Conservation (phyloP, 2,888 invertebrate genomes). For the Andrena chrysosceles region DNA sequence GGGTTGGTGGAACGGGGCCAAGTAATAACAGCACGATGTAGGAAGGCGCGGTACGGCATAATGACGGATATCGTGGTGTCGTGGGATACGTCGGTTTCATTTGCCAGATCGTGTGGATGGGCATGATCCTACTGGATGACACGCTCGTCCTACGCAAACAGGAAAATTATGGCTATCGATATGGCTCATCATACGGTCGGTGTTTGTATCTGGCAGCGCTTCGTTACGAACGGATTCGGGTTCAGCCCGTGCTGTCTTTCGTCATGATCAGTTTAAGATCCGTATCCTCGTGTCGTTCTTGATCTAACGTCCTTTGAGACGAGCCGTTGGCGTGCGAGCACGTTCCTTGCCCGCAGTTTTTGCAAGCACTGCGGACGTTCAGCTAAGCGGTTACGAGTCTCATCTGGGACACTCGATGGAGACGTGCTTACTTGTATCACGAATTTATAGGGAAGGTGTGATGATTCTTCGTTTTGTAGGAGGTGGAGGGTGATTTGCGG, state of each 20-base stretch:
- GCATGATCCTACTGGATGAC: constrained; percentile 6
- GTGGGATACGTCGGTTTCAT: constrained; percentile 33
- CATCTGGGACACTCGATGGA: not conserved
- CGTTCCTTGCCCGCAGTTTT: not conserved
- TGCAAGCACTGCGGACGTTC: not conserved
- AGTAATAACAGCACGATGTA: constrained; percentile 26
- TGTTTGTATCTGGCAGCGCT: constrained; percentile 25
- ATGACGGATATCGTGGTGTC: constrained; percentile 34
- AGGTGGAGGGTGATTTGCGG: too few relatives aligned
- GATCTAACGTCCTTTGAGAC: constrained; percentile 9
- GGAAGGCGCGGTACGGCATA: constrained; percentile 27
- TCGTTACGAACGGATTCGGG: constrained; percentile 14
- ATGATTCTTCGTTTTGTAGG: too few relatives aligned
- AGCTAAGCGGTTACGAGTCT: not conserved
- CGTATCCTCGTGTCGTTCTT: not conserved
- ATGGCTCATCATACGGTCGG: not conserved
- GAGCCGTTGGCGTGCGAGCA: not conserved
- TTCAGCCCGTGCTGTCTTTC: not conserved
- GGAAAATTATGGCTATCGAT: constrained; percentile 42
- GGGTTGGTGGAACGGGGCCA: constrained; percentile 14
- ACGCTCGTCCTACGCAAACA: constrained; percentile 33
- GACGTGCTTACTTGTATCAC: not conserved
- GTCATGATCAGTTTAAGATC: not conserved
- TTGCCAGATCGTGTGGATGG: not conserved
- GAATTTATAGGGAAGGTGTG: not conserved